Percentiles rank a stretch among this genome's conserved stretches.
Evolutionary conservation across 2,113 vertebrate genomes (phyloP).

Genomic region (Myodes glareolus): DNA sequence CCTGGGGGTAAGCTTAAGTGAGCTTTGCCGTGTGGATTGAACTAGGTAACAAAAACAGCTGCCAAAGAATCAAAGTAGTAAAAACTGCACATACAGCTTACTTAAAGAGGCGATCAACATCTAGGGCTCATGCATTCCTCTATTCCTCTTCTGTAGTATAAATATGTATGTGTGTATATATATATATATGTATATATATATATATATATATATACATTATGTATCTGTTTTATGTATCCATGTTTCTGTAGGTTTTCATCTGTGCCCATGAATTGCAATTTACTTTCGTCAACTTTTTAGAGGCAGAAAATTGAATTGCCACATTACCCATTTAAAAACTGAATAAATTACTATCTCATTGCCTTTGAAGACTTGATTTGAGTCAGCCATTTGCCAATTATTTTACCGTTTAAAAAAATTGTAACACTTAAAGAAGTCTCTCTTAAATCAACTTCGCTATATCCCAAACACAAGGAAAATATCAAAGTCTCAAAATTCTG

Average conservation of each 20-base stretch:
- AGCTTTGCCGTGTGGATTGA: slow-evolving; percentile 62
- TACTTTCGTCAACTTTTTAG: slow-evolving; percentile 32
- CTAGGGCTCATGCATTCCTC: not conserved
- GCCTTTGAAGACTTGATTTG: slow-evolving; percentile 20
- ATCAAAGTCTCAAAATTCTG: slow-evolving; percentile 68
- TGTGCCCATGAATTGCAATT: not conserved
- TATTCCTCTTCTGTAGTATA: not conserved
- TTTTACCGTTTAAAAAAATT: slow-evolving; percentile 64
- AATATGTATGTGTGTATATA: not conserved
- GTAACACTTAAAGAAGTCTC: slow-evolving; percentile 64
- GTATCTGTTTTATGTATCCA: not conserved
- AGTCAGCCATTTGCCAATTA: slow-evolving; percentile 8
- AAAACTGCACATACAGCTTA: slow-evolving; percentile 28
- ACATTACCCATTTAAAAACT: not conserved
- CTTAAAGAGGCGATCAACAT: slow-evolving; percentile 24
- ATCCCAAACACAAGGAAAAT: slow-evolving; percentile 62
- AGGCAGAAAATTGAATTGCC: not conserved
- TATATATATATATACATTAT: not conserved
- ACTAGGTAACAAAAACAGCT: slow-evolving; percentile 56
- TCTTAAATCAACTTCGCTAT: slow-evolving; percentile 70
- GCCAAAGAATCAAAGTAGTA: slow-evolving; percentile 45
- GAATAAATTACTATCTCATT: not conserved
- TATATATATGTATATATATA: not conserved
- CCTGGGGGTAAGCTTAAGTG: slow-evolving; percentile 21
- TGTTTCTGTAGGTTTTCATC: not conserved